These are phyloP conservation scores for Hylia prasina DNA, from an alignment of 2,113 vertebrate species.

Conservation along the genomic window DNA sequence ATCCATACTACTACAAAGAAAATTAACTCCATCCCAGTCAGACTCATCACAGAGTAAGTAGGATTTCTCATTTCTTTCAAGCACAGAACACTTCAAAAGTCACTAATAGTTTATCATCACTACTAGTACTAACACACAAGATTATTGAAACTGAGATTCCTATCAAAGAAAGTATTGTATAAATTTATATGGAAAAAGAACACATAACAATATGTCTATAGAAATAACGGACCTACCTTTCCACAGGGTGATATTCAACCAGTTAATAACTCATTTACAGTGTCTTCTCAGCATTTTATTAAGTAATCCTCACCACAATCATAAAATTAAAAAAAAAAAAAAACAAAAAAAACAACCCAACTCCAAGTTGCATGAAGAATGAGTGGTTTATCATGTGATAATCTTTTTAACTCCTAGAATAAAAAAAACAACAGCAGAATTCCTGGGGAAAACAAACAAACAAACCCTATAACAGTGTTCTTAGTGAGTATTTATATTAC, in stretches of 20 bases:
- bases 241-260: neutral
- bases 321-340: neutral
- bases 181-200: neutral
- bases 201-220: neutral
- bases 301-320: rapidly evolving
- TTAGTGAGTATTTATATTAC: neutral
- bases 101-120: neutral
- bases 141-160: neutral
- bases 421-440: neutral
- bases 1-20: neutral
- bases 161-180: neutral
- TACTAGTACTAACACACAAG: neutral
- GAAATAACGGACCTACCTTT: neutral
- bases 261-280: neutral
- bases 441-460: neutral
- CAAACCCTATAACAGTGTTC: neutral
- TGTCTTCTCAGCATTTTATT: neutral
- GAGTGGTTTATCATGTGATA: neutral
- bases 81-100: neutral
- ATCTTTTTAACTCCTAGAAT: neutral
- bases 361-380: neutral
- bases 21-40: neutral
- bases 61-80: neutral
- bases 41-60: neutral
- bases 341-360: too few species aligned